phyloP scores from a whole-genome alignment of 2,888 invertebrate species.

The Thera britannica region DNA sequence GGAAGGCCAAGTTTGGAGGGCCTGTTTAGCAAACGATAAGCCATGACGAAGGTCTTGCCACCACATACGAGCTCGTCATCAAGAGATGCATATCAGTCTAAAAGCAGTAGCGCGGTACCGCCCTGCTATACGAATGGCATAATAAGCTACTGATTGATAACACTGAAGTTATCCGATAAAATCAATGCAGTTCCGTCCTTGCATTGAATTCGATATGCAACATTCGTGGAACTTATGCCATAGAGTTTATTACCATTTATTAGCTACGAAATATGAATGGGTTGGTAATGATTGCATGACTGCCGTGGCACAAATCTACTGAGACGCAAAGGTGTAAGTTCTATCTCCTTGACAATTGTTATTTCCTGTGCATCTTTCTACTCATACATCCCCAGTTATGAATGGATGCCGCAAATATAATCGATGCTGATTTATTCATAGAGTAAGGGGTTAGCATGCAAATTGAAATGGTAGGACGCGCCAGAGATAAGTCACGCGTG shows the following conservation, averaged over 20 bases:
- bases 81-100: not conserved
- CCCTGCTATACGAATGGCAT: not conserved
- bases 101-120: not conserved
- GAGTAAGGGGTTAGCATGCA: conserved; percentile 38
- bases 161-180: conserved; percentile 8
- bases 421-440: conserved; percentile 42
- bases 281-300: not conserved
- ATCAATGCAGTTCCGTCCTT: conserved; percentile 5
- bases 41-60: too few relatives aligned
- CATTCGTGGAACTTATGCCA: not conserved
- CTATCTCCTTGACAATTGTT: not conserved
- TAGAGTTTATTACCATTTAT: not conserved
- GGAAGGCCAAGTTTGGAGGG: too few relatives aligned
- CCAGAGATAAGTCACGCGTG: conserved; percentile 32
- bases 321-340: not conserved
- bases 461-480: conserved; percentile 33
- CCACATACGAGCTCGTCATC: not conserved
- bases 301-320: not conserved
- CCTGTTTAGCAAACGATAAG: too few relatives aligned
- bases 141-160: conserved; percentile 12
- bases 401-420: conserved; percentile 30
- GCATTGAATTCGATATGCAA: conserved; percentile 5
- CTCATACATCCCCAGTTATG: conserved; percentile 14
- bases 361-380: conserved; percentile 11
- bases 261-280: not conserved